phyloP scores from a whole-genome alignment of 2,113 vertebrate species.

The Hiodon tergisus region DNA sequence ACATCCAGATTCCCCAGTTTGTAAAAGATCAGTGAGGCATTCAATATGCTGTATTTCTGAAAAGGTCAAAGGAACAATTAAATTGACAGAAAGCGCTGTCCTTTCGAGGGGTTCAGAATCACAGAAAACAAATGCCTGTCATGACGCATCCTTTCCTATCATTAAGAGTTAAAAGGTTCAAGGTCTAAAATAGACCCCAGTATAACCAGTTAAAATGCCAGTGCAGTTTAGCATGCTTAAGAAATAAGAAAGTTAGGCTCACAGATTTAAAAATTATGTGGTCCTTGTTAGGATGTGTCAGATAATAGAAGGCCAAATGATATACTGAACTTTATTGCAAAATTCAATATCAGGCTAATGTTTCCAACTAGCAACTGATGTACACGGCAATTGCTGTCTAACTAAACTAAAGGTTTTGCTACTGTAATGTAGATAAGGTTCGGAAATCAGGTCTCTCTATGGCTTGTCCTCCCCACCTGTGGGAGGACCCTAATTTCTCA shows the following conservation, averaged over 20 bases:
- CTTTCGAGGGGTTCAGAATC: neutral
- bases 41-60: constrained; percentile 40
- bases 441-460: too few relatives aligned
- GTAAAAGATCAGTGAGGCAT: constrained; percentile 37
- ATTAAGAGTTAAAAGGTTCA: constrained; percentile 6
- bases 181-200: neutral
- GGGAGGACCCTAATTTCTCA: too few relatives aligned
- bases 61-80: constrained; percentile 45
- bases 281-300: too few relatives aligned
- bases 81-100: neutral
- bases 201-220: neutral
- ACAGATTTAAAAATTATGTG: neutral
- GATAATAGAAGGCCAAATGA: too few relatives aligned
- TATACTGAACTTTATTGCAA: too few relatives aligned
- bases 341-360: too few relatives aligned
- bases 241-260: neutral
- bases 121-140: neutral
- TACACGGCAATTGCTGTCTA: too few relatives aligned
- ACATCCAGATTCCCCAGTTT: constrained; percentile 26
- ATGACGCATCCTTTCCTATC: neutral
- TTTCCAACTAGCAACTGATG: too few relatives aligned
- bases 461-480: too few relatives aligned
- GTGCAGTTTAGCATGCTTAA: neutral
- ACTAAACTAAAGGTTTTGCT: too few relatives aligned
- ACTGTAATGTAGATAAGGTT: too few relatives aligned